Evolutionary conservation across 2,113 vertebrate genomes (phyloP).

Genomic region (Ameiurus melas): DNA sequence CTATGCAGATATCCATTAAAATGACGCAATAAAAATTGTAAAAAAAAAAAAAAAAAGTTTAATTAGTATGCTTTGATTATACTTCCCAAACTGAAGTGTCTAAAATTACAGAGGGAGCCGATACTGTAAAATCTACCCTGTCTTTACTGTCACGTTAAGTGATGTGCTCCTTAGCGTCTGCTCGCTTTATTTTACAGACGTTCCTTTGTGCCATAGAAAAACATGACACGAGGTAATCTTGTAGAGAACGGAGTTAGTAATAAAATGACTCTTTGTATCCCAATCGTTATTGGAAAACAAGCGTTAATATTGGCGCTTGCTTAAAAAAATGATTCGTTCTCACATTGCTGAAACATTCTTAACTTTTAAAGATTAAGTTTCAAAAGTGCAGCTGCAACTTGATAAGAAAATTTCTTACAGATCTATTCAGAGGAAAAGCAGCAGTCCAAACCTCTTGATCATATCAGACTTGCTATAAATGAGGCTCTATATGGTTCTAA

Average conservation of each 20-base stretch:
- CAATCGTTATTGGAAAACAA: not conserved
- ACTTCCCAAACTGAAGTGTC: not conserved
- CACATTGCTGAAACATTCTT: not conserved
- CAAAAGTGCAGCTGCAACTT: constrained; percentile 33
- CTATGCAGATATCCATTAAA: not conserved
- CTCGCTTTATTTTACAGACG: not conserved
- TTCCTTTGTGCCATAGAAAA: not conserved
- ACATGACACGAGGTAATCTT: not conserved
- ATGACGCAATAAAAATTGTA: not conserved
- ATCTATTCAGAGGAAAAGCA: constrained; percentile 31
- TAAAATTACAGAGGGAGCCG: not conserved
- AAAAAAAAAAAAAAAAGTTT: not conserved
- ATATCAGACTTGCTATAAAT: not conserved
- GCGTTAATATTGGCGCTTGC: not conserved
- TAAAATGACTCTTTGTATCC: not conserved
- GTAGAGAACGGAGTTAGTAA: not conserved
- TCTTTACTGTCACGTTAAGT: not conserved
- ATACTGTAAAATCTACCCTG: not conserved
- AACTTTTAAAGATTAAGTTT: not conserved
- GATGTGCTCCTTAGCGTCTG: not conserved
- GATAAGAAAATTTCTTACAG: not conserved
- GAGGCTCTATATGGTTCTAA: constrained; percentile 32
- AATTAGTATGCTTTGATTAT: not conserved
- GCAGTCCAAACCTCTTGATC: constrained; percentile 7
- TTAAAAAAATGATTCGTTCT: not conserved